phyloP scores from a whole-genome alignment of 2,888 invertebrate species.

The Rhagium mordax region DNA sequence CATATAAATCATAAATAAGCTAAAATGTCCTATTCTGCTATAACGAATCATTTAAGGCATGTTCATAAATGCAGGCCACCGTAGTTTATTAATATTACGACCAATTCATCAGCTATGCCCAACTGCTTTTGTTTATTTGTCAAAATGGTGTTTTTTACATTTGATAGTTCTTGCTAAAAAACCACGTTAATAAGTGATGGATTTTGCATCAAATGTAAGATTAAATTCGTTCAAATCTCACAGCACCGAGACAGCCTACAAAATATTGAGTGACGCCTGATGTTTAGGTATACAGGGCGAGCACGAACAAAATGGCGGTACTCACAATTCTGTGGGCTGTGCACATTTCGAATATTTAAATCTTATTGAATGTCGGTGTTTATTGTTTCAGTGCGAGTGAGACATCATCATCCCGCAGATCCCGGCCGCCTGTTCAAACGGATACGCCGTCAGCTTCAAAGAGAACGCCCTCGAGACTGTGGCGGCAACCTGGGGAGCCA shows the following conservation, averaged over 20 bases:
- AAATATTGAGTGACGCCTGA: neutral
- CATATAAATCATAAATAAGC: too few relatives aligned
- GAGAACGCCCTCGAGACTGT: slow-evolving; percentile 56
- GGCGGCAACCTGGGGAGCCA: slow-evolving; percentile 63
- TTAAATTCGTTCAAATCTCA: neutral
- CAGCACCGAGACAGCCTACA: too few relatives aligned
- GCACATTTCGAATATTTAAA: neutral
- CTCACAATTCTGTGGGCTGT: neutral
- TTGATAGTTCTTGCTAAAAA: too few relatives aligned
- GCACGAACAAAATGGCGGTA: too few relatives aligned
- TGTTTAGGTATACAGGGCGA: neutral
- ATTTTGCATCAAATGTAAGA: neutral
- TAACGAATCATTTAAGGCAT: neutral
- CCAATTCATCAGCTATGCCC: too few relatives aligned
- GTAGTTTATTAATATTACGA: too few relatives aligned
- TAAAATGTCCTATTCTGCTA: too few relatives aligned
- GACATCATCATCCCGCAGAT: slow-evolving; percentile 53
- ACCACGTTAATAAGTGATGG: neutral
- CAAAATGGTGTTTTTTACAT: too few relatives aligned
- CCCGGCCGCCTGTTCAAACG: slow-evolving; percentile 56
- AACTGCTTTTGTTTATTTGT: too few relatives aligned
- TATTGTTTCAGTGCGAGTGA: slow-evolving; percentile 66
- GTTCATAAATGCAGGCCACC: too few relatives aligned
- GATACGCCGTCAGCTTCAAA: slow-evolving; percentile 48
- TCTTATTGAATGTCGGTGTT: neutral